These are phyloP conservation scores for Zonitis immaculata DNA, from an alignment of 2,888 invertebrate genomes.

Conservation along the genomic window DNA sequence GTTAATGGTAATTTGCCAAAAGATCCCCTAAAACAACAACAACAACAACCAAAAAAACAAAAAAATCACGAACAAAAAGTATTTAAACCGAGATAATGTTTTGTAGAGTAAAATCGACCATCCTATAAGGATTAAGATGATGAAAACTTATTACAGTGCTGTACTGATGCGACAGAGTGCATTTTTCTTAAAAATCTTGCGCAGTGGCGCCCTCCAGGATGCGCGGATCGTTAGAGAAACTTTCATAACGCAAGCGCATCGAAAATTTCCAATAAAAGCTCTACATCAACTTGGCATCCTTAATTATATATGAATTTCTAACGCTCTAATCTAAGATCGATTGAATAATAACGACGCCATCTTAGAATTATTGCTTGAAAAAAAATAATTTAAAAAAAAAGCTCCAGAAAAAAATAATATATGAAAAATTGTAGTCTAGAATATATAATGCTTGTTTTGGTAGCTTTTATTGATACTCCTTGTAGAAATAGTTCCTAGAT, in stretches of 20 bases:
- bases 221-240: slow-evolving; percentile 49
- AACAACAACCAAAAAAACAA: background rate
- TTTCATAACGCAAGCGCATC: slow-evolving; percentile 41
- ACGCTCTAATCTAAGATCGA: slow-evolving; percentile 14
- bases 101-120: background rate
- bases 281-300: slow-evolving; percentile 3
- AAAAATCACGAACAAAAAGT: background rate
- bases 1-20: background rate
- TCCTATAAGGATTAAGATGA: background rate
- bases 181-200: slow-evolving; percentile 50
- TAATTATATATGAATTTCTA: background rate
- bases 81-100: background rate
- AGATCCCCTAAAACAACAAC: background rate
- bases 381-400: slow-evolving; percentile 22
- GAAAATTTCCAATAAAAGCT: slow-evolving; percentile 19
- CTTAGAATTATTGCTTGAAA: slow-evolving; percentile 28
- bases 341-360: slow-evolving; percentile 5
- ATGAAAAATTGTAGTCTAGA: background rate
- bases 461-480: no score
- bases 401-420: background rate
- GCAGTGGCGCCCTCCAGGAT: slow-evolving; percentile 44
- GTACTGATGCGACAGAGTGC: slow-evolving; percentile 48
- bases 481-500: no score
- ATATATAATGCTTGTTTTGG: background rate
- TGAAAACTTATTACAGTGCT: slow-evolving; percentile 42